Evolutionary conservation across 2,888 invertebrate species (phyloP).

Genomic region (Drosophila helvetica): DNA sequence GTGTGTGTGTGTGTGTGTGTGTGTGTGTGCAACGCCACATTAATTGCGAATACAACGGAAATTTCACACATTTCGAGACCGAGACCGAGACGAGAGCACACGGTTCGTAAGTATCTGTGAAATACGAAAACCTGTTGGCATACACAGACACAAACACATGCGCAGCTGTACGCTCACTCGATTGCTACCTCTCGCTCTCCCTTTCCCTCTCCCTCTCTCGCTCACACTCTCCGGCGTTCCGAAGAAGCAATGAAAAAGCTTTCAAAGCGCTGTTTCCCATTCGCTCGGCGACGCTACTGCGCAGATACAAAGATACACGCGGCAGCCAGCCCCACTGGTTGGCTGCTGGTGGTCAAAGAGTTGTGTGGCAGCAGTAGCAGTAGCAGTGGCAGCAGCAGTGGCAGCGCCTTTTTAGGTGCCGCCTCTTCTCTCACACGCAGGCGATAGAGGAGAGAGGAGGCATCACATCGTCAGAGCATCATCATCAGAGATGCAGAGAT

Average conservation of each 20-base stretch:
- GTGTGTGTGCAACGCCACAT: constrained; percentile 46
- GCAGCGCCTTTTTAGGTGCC: constrained; percentile 44
- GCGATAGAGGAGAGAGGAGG: constrained; percentile 30
- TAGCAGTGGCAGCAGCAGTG: constrained; percentile 1
- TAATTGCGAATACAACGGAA: constrained; percentile 72
- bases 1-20: constrained; percentile 21
- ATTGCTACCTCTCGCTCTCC: constrained; percentile 13
- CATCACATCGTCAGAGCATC: constrained; percentile 4
- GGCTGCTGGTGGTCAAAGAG: constrained; percentile 63
- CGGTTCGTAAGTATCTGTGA: constrained; percentile 55
- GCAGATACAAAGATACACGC: constrained; percentile 69
- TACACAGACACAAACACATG: constrained; percentile 25
- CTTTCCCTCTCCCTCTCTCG: constrained; percentile 13
- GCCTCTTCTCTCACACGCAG: constrained; percentile 38
- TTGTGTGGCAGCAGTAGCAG: constrained; percentile 14
- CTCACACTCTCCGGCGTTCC: constrained; percentile 27
- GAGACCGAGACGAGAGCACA: constrained; percentile 11
- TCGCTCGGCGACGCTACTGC: constrained; percentile 73
- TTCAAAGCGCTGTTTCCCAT: constrained; percentile 58
- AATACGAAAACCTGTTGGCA: constrained; percentile 75
- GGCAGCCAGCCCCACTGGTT: constrained; percentile 50
- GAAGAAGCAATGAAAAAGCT: constrained; percentile 52
- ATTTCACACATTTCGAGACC: constrained; percentile 61
- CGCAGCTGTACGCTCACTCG: constrained; percentile 24
- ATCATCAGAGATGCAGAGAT: not conserved